Evolutionary conservation across 2,113 vertebrate species (phyloP).

Genomic region (Thermophis baileyi): DNA sequence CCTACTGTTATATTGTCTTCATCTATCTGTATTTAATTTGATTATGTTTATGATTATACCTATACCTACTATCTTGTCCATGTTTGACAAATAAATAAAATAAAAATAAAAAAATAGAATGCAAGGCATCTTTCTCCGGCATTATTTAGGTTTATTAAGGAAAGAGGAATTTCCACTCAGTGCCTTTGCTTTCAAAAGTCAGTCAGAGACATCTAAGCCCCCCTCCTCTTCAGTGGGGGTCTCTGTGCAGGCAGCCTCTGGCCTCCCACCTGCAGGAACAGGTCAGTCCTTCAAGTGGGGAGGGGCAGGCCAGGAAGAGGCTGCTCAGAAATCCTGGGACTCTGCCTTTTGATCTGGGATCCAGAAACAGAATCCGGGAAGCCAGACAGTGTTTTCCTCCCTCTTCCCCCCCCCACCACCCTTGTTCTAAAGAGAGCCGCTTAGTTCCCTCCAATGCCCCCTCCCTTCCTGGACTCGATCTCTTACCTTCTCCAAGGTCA

Average conservation of each 20-base stretch:
- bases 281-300: neutral
- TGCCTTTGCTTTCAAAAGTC: neutral
- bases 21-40: too few species aligned
- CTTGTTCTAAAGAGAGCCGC: neutral
- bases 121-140: neutral
- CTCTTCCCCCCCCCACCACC: accelerated
- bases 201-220: neutral
- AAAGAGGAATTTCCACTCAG: neutral
- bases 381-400: neutral
- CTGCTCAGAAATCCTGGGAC: neutral
- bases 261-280: neutral
- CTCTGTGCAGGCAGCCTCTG: neutral
- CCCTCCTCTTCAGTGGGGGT: neutral
- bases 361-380: neutral
- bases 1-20: too few species aligned
- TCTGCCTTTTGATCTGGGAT: neutral
- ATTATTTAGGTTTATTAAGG: neutral
- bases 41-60: too few species aligned
- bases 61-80: too few species aligned
- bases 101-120: too few species aligned
- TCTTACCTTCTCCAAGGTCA: neutral
- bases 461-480: neutral
- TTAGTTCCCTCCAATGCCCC: neutral
- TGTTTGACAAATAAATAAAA: too few species aligned
- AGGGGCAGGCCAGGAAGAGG: neutral